Evolutionary conservation across 1,140 invertebrate species (phyloP).

Genomic region (Semibalanus balanoides): DNA sequence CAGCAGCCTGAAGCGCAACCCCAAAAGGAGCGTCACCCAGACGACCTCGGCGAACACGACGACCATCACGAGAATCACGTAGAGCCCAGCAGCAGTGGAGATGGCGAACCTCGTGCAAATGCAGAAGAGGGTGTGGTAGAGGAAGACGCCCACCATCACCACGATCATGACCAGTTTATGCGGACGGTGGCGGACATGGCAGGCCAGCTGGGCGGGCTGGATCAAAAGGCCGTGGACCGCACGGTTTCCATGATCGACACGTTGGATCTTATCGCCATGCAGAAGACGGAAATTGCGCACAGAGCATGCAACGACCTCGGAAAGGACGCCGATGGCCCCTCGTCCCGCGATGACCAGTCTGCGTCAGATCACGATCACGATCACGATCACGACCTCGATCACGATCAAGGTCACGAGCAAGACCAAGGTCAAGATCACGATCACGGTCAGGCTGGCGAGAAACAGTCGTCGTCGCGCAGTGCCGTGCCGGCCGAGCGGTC

Average conservation of each 20-base stretch:
- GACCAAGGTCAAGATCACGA: too few relatives aligned
- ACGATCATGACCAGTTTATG: not conserved
- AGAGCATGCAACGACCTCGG: not conserved
- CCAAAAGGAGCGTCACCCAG: conserved; percentile 10
- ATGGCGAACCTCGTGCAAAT: not conserved
- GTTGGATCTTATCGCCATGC: not conserved
- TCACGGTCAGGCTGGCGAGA: too few relatives aligned
- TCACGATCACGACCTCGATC: conserved; percentile 8
- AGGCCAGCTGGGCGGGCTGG: not conserved
- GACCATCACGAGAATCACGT: not conserved
- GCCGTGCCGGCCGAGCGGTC: too few relatives aligned
- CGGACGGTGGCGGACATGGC: not conserved
- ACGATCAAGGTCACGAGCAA: conserved; percentile 8
- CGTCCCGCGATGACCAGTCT: not conserved
- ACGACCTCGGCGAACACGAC: conserved; percentile 9
- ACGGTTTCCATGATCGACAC: not conserved
- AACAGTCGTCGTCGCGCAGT: too few relatives aligned
- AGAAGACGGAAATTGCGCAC: not conserved
- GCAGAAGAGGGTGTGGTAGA: too few relatives aligned
- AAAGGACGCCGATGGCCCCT: not conserved
- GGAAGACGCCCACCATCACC: not conserved
- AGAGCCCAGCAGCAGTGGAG: not conserved
- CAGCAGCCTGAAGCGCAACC: too few relatives aligned
- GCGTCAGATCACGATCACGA: not conserved
- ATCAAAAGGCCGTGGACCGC: not conserved